These are phyloP conservation scores for Eudemis profundana DNA, from an alignment of 2,888 invertebrate species.

Conservation along the genomic window DNA sequence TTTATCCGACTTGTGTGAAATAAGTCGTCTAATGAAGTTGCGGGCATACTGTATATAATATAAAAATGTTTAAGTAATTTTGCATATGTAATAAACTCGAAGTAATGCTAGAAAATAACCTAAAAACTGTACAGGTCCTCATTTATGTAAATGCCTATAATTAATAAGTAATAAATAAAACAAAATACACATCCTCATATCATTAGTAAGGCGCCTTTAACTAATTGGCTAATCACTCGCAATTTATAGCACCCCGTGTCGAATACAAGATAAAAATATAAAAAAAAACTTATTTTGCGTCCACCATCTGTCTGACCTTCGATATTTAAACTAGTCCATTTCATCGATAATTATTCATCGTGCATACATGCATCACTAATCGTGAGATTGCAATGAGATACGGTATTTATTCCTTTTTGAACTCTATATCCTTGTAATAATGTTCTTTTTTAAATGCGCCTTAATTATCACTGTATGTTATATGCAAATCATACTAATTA, in stretches of 20 bases:
- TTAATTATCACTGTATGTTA: slow-evolving; percentile 18
- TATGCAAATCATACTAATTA: slow-evolving; percentile 38
- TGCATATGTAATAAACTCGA: neutral
- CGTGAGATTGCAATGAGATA: slow-evolving; percentile 49
- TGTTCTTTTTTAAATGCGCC: slow-evolving; percentile 11
- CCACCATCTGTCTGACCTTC: slow-evolving; percentile 40
- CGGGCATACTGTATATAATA: too few species aligned
- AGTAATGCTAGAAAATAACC: neutral
- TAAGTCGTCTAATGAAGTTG: too few species aligned
- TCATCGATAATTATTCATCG: slow-evolving; percentile 55
- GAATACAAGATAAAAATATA: neutral
- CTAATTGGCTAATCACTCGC: slow-evolving; percentile 20
- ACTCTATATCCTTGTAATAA: slow-evolving; percentile 1
- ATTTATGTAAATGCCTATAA: neutral
- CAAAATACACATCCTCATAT: slow-evolving; percentile 4
- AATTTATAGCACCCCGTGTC: slow-evolving; percentile 27
- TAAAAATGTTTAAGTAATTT: too few species aligned
- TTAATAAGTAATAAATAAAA: neutral
- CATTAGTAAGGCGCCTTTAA: slow-evolving; percentile 13
- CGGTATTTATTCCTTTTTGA: neutral
- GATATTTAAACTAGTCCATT: slow-evolving; percentile 49
- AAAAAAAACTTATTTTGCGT: neutral
- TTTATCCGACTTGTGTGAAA: too few species aligned
- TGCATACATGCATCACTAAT: slow-evolving; percentile 57
- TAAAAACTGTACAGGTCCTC: neutral